phyloP scores from a whole-genome alignment of 2,797 vertebrate genomes.

The Catharus ustulatus region DNA sequence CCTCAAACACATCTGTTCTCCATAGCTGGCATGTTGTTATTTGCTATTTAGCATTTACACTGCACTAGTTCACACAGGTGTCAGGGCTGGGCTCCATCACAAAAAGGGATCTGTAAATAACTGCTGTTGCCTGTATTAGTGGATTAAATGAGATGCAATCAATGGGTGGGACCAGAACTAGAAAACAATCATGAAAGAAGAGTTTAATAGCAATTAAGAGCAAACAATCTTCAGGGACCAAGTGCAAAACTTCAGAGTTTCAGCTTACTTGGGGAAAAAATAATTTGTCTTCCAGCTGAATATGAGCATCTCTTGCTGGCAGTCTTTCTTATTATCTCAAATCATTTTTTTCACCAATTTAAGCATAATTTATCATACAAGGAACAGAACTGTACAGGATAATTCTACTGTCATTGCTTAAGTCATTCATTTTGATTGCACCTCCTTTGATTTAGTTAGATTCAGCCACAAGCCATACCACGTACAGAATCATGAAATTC shows the following conservation, averaged over 20 bases:
- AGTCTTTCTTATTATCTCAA: not conserved
- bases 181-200: not conserved
- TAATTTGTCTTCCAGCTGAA: not conserved
- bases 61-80: not conserved
- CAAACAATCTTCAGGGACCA: not conserved
- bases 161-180: not conserved
- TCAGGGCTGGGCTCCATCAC: not conserved
- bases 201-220: not conserved
- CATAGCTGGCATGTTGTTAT: not conserved
- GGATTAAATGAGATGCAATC: not conserved
- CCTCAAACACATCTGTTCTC: not conserved
- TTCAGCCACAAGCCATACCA: not conserved
- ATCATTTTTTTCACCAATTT: not conserved
- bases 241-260: not conserved
- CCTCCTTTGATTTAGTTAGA: not conserved
- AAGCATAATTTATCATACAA: not conserved
- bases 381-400: not conserved
- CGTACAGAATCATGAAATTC: not conserved
- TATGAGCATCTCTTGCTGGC: not conserved
- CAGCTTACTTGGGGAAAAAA: not conserved
- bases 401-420: not conserved
- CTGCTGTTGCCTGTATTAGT: not conserved
- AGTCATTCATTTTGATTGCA: conserved; percentile 6
- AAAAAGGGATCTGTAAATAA: not conserved
- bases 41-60: not conserved